Evolutionary conservation across 92 coral and sea anemone genomes (phyloP).

Genomic region (Epizoanthus scotinus): DNA sequence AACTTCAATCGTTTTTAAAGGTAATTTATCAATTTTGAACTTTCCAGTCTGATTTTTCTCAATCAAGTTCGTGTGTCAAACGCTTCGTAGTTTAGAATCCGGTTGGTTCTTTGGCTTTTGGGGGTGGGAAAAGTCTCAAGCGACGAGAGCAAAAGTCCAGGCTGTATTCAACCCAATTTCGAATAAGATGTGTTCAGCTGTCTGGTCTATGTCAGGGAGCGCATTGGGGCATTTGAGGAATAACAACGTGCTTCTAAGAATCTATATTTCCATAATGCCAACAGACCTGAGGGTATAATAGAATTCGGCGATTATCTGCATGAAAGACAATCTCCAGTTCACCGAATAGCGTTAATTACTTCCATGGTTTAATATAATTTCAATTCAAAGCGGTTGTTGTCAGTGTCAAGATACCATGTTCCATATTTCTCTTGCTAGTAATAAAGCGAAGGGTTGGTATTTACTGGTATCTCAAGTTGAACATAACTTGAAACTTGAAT

Average conservation of each 20-base stretch:
- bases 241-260: constrained; percentile 9
- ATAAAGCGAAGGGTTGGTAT: not conserved
- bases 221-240: constrained; percentile 15
- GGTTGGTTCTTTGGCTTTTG: not conserved
- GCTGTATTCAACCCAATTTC: not conserved
- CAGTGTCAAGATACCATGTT: not conserved
- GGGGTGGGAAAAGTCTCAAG: constrained; percentile 16
- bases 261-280: constrained; percentile 35
- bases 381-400: not conserved
- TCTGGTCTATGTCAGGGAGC: constrained; percentile 33
- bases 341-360: not conserved
- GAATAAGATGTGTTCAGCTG: constrained; percentile 11
- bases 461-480: not conserved
- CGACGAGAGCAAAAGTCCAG: constrained; percentile 26
- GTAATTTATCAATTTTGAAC: not conserved
- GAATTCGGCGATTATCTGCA: constrained; percentile 10
- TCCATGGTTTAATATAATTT: not conserved
- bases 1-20: not conserved
- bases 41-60: not conserved
- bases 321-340: constrained; percentile 9
- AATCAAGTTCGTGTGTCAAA: not conserved
- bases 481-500: no score
- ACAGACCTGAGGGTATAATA: constrained; percentile 22
- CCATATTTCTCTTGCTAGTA: constrained; percentile 1
- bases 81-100: not conserved